phyloP scores from a whole-genome alignment of 2,113 vertebrate species.

The Rhinopomastus cyanomelas region DNA sequence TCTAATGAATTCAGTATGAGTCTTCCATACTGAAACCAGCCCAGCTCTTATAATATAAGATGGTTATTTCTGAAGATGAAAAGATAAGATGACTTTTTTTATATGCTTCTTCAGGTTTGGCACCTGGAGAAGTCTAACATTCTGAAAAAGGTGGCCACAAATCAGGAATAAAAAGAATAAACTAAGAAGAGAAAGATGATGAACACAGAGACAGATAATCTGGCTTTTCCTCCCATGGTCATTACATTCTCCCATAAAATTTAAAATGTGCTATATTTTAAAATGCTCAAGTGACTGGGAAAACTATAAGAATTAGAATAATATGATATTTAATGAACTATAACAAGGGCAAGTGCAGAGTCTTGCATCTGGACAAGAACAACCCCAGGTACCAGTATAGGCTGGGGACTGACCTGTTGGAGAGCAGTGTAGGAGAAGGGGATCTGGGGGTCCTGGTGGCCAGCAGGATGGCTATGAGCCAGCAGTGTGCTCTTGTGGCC shows the following conservation, averaged over 20 bases:
- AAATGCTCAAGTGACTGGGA: neutral
- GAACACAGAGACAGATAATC: neutral
- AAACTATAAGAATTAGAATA: neutral
- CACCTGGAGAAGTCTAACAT: neutral
- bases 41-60: neutral
- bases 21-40: neutral
- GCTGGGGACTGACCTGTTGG: too few species aligned
- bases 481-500: too few species aligned
- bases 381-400: too few species aligned
- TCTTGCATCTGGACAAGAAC: too few species aligned
- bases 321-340: too few species aligned
- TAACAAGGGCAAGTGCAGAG: too few species aligned
- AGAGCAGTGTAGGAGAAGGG: too few species aligned
- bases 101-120: neutral
- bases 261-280: accelerated
- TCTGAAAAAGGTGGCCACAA: neutral
- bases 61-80: neutral
- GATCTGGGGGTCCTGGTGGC: too few species aligned
- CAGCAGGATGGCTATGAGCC: too few species aligned
- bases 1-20: neutral
- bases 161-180: neutral
- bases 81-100: neutral
- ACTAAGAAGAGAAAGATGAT: neutral
- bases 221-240: neutral
- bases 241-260: neutral